Evolutionary conservation across 2,797 vertebrate species (phyloP).

Genomic region (Emydoidea blandingii): DNA sequence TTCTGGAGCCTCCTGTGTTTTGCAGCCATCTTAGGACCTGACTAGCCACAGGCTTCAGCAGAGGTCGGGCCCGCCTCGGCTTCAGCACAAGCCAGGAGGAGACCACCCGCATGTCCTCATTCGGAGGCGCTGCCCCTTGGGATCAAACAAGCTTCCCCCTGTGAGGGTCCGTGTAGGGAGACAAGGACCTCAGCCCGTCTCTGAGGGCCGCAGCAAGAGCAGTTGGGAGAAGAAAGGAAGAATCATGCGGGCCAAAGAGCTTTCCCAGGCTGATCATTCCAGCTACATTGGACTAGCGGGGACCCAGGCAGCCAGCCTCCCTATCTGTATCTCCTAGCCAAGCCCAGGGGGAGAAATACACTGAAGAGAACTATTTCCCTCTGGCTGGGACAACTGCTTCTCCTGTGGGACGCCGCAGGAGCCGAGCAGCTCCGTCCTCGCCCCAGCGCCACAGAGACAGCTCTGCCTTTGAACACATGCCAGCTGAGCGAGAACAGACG

Average conservation of each 20-base stretch:
- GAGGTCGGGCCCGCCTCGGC: too few species aligned
- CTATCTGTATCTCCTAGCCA: background rate
- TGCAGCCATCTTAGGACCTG: too few species aligned
- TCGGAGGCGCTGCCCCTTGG: too few species aligned
- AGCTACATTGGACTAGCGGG: background rate
- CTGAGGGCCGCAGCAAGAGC: too few species aligned
- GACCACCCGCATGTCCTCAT: too few species aligned
- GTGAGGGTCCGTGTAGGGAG: too few species aligned
- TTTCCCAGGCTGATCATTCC: background rate
- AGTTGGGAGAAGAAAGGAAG: too few species aligned
- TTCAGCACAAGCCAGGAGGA: too few species aligned
- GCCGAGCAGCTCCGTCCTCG: background rate
- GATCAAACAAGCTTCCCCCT: too few species aligned
- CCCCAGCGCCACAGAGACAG: background rate
- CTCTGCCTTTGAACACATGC: background rate
- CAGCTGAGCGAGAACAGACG: background rate
- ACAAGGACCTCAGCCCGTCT: too few species aligned
- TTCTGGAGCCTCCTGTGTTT: background rate
- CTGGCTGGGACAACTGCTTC: background rate
- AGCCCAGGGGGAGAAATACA: background rate
- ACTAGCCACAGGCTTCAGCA: too few species aligned
- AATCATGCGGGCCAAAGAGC: background rate
- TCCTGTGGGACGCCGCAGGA: accelerated
- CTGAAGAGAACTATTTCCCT: background rate
- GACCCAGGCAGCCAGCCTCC: background rate